phyloP scores from a whole-genome alignment of 2,888 invertebrate genomes.

The Sinopyrophorus schimmeli region DNA sequence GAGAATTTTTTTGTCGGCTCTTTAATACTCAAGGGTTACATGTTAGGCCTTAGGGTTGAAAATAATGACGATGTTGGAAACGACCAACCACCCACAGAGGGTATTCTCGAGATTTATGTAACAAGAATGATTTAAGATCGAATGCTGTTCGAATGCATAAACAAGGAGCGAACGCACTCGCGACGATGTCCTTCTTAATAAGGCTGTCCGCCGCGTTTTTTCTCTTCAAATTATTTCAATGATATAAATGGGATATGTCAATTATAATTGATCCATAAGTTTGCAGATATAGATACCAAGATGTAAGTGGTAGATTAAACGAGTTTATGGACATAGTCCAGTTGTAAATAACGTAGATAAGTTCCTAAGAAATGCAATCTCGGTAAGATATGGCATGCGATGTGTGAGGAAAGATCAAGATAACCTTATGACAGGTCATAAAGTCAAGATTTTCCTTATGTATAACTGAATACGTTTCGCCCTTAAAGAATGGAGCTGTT shows the following conservation, averaged over 20 bases:
- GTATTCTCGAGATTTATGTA: slow-evolving; percentile 15
- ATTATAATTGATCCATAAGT: slow-evolving; percentile 26
- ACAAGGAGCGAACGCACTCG: no score
- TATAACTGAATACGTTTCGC: slow-evolving; percentile 14
- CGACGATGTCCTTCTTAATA: no score
- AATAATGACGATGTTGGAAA: slow-evolving; percentile 24
- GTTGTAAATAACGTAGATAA: slow-evolving; percentile 23
- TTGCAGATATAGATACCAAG: slow-evolving; percentile 22
- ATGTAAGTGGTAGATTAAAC: slow-evolving; percentile 20
- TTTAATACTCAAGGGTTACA: slow-evolving; percentile 17
- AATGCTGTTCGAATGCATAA: no score
- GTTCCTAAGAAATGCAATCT: slow-evolving; percentile 18
- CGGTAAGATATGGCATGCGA: slow-evolving; percentile 21
- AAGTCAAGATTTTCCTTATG: slow-evolving; percentile 20
- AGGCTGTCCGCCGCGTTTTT: no score
- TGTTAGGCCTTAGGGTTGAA: slow-evolving; percentile 22
- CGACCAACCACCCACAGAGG: slow-evolving; percentile 27
- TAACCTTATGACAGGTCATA: slow-evolving; percentile 24
- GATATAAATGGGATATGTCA: slow-evolving; percentile 11
- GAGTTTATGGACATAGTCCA: slow-evolving; percentile 13
- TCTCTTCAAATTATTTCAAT: no score
- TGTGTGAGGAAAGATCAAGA: slow-evolving; percentile 22
- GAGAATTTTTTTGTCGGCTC: slow-evolving; percentile 12
- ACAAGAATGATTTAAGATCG: slow-evolving; percentile 20
- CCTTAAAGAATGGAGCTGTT: slow-evolving; percentile 15